phyloP scores from a whole-genome alignment of 2,888 invertebrate species.

The Axea sp. region DNA sequence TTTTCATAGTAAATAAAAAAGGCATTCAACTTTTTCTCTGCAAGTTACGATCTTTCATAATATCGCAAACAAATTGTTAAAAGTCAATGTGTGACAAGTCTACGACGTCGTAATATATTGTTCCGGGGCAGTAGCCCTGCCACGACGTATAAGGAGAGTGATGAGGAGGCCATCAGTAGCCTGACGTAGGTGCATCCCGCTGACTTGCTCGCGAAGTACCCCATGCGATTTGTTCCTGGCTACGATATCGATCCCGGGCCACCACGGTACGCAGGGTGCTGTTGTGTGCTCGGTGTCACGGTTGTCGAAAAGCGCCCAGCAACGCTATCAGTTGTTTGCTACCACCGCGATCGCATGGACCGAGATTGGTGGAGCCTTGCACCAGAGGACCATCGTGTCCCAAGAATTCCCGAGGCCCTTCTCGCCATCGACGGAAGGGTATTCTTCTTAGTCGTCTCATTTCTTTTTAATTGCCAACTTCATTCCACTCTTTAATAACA shows the following conservation, averaged over 20 bases:
- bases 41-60: too few species aligned
- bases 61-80: too few species aligned
- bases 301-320: conserved; percentile 67
- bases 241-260: conserved; percentile 63
- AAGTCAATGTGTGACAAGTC: too few species aligned
- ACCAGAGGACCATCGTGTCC: conserved; percentile 68
- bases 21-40: too few species aligned
- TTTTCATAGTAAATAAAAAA: too few species aligned
- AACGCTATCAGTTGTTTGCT: conserved; percentile 70
- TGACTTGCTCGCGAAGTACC: conserved; percentile 7
- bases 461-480: too few species aligned
- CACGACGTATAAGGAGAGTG: too few species aligned
- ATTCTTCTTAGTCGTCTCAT: conserved; percentile 47
- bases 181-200: conserved; percentile 22
- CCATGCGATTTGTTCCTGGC: conserved; percentile 34
- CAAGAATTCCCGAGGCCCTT: conserved; percentile 81
- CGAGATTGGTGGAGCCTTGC: conserved; percentile 76
- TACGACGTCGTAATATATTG: too few species aligned
- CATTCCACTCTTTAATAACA: too few species aligned
- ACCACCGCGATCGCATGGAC: conserved; percentile 70
- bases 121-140: too few species aligned
- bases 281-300: conserved; percentile 39
- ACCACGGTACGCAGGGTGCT: conserved; percentile 35
- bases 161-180: too few species aligned
- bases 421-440: conserved; percentile 83